Base-by-base conservation (phyloP, 2,797 vertebrate genomes). In the Channallabes apus region DNA sequence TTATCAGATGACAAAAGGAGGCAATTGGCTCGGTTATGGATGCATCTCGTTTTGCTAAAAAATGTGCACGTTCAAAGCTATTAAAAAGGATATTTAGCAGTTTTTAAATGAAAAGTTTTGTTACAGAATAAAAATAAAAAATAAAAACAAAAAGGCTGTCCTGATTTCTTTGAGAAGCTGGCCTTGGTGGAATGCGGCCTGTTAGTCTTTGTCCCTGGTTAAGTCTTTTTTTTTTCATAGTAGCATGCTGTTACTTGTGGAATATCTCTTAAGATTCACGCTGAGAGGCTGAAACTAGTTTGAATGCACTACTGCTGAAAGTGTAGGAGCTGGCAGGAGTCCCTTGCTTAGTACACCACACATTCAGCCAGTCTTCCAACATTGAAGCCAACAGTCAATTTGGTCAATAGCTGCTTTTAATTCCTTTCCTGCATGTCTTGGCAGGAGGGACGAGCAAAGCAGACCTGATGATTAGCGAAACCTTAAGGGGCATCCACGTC, bases 241-340 rank as follows among this genome's bases (percentile, higher is more conserved):
- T 88, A 85, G 80, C 72, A 93, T 88, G 92, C 91, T 92, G 93
- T 90, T 93, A 90, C 84, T 91, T 91, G 93, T 93, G 91, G 93
- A 92, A 90, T 92, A 92, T 93, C 92, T 88, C 88, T 46, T 82
- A 46, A 91, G 90, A 91, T 89, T 88, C 94, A 92, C 2, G 86
- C 93, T 93, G 93, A 14, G 92, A 90, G 88, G 91, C 89, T 91
- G 92, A 87, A 94, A 89, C 90, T 87, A 88, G 62, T 88, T 90
- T 84, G 73, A 91, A 90, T 86, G 79, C 89, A 86, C 85, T 82
- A 35, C 80, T 88, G 73, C 80, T 84, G 75, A 84, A 91, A 90
- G 88, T 89, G 85, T 84, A 82, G 72, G 85, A 88, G 89, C 87
- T 94, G 93, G 92, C 93, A 85, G n/a, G 0, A 81, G 82, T 89